These are phyloP conservation scores for Gallinago undulata DNA, from an alignment of 2,113 vertebrate species.

Conservation along the genomic window DNA sequence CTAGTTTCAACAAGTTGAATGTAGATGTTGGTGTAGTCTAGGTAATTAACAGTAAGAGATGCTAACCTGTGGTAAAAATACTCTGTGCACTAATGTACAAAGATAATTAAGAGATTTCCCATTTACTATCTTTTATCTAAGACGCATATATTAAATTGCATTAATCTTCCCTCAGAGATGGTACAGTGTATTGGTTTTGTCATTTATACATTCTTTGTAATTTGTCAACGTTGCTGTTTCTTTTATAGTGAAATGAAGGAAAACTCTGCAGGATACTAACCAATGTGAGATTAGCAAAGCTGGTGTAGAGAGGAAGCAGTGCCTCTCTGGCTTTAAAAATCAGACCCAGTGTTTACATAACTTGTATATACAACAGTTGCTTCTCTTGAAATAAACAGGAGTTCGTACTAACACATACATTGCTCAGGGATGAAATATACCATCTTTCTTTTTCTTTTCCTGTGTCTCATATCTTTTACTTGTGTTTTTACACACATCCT, in stretches of 20 bases:
- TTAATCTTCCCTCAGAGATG: slow-evolving; percentile 29
- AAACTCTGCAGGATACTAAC: neutral
- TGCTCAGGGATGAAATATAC: neutral
- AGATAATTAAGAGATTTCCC: slow-evolving; percentile 28
- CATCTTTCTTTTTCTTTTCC: neutral
- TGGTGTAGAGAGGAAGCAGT: slow-evolving; percentile 2
- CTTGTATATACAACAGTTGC: neutral
- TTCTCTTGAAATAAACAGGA: neutral
- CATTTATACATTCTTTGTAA: neutral
- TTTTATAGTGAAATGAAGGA: neutral
- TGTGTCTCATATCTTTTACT: neutral
- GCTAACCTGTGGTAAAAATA: neutral
- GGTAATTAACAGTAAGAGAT: neutral
- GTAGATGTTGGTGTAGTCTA: neutral
- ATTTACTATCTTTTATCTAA: neutral
- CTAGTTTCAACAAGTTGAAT: neutral
- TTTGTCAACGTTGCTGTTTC: neutral
- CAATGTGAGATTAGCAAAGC: neutral
- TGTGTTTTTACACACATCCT: neutral
- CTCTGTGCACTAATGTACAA: neutral
- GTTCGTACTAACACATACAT: neutral
- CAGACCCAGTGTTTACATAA: neutral
- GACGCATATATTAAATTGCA: neutral
- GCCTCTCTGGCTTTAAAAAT: neutral
- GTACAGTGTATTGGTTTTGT: neutral